Percentiles rank a stretch among this genome's conserved stretches.
phyloP scores from a whole-genome alignment of 2,113 vertebrate genomes.

The Xenopus borealis region DNA sequence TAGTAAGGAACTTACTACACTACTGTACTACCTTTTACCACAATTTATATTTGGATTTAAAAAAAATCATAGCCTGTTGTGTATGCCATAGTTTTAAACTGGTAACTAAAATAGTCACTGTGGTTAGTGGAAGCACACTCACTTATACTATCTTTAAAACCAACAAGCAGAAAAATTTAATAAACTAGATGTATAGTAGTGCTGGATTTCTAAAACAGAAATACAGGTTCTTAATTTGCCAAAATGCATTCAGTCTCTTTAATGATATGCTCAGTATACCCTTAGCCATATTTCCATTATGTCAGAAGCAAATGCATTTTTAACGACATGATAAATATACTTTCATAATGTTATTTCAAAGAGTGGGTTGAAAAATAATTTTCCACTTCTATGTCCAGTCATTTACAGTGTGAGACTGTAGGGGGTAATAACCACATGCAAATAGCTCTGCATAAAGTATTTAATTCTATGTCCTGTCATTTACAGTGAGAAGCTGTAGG shows the following conservation, averaged over 20 bases:
- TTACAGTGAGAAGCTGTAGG: not conserved
- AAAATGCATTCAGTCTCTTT: not conserved
- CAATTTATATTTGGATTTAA: too few species aligned
- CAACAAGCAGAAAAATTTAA: not conserved
- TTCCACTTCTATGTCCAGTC: not conserved
- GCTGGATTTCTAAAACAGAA: not conserved
- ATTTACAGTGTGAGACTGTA: not conserved
- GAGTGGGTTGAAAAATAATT: not conserved
- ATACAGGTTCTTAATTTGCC: not conserved
- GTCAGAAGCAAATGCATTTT: not conserved
- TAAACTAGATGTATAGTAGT: not conserved
- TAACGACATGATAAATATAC: not conserved
- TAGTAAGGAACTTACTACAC: too few species aligned
- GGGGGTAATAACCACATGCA: not conserved
- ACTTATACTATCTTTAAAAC: too few species aligned
- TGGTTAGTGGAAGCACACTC: too few species aligned
- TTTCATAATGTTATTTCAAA: not conserved
- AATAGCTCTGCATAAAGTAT: not conserved
- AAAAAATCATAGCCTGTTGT: too few species aligned
- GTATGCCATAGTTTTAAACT: too few species aligned
- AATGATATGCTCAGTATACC: not conserved
- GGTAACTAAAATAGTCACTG: too few species aligned
- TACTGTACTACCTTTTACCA: too few species aligned
- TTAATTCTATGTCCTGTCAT: not conserved
- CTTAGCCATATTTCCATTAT: conserved; percentile 5